Evolutionary conservation across 1,140 invertebrate genomes (phyloP).

Genomic region (Cotesia vestalis): DNA sequence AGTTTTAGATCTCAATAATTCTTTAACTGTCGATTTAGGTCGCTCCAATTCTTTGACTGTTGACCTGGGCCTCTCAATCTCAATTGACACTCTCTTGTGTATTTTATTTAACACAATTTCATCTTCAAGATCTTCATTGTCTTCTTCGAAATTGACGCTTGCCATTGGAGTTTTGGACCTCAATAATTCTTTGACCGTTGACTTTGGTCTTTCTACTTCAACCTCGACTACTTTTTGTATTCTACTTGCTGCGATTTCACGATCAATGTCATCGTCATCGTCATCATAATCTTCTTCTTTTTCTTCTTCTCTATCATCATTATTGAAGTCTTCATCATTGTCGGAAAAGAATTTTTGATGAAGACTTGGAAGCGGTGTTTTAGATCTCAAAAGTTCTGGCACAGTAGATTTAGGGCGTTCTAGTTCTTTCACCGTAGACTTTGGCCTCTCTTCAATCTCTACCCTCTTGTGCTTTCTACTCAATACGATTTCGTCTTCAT

Average conservation of each 20-base stretch:
- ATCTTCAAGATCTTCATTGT: background rate
- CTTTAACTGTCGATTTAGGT: conserved; percentile 10
- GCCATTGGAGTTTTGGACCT: background rate
- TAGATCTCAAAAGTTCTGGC: conserved; percentile 2
- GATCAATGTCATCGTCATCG: background rate
- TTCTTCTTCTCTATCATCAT: background rate
- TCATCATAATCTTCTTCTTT: background rate
- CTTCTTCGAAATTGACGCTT: too few species aligned
- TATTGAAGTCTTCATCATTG: background rate
- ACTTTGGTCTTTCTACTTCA: conserved; percentile 13
- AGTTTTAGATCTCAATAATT: conserved; percentile 10
- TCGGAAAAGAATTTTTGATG: background rate
- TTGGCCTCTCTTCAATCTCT: background rate
- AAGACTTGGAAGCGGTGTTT: background rate
- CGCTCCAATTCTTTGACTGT: conserved; percentile 3
- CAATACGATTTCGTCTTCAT: background rate
- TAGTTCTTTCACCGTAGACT: conserved; percentile 19
- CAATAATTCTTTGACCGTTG: conserved; percentile 17
- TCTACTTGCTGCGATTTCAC: background rate
- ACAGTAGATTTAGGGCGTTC: conserved; percentile 21
- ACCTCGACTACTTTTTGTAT: background rate
- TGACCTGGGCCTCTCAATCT: conserved; percentile 12
- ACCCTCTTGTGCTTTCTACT: background rate
- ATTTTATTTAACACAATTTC: background rate
- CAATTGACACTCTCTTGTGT: background rate